These are phyloP conservation scores for Propithecus deckenii DNA, from an alignment of 2,797 vertebrate genomes.

Conservation along the genomic window DNA sequence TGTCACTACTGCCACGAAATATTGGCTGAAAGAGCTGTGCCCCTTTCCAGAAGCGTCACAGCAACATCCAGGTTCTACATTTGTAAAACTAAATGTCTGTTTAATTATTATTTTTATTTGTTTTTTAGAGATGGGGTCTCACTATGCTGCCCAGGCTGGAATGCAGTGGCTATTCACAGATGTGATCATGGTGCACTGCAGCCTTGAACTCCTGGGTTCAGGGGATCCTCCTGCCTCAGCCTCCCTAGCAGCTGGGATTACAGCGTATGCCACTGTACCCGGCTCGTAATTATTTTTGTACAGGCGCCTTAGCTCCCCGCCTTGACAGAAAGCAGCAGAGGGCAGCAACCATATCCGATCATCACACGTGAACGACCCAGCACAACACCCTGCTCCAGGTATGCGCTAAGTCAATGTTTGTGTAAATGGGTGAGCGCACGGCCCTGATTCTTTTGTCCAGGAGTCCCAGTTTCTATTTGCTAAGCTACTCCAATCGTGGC, in stretches of 20 bases:
- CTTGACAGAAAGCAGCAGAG: background rate
- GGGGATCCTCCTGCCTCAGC: background rate
- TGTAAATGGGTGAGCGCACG: background rate
- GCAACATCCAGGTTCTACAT: background rate
- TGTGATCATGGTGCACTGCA: background rate
- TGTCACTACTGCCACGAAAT: background rate
- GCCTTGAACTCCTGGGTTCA: background rate
- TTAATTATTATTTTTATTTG: background rate
- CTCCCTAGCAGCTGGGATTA: background rate
- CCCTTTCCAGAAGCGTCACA: slow-evolving; percentile 6
- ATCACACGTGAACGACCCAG: background rate
- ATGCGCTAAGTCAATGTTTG: background rate
- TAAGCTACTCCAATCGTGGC: slow-evolving; percentile 14
- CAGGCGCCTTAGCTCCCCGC: background rate
- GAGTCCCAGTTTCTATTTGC: background rate
- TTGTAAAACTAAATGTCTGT: background rate
- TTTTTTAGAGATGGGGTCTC: background rate
- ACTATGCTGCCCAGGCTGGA: background rate
- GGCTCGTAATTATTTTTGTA: background rate
- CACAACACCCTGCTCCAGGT: background rate
- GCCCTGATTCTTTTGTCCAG: slow-evolving; percentile 8
- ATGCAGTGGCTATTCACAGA: background rate
- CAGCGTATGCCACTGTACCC: background rate
- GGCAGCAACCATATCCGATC: background rate
- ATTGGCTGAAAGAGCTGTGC: background rate